These are phyloP conservation scores for Cosmorhoe ocellata DNA, from an alignment of 2,888 invertebrate genomes.

Conservation along the genomic window DNA sequence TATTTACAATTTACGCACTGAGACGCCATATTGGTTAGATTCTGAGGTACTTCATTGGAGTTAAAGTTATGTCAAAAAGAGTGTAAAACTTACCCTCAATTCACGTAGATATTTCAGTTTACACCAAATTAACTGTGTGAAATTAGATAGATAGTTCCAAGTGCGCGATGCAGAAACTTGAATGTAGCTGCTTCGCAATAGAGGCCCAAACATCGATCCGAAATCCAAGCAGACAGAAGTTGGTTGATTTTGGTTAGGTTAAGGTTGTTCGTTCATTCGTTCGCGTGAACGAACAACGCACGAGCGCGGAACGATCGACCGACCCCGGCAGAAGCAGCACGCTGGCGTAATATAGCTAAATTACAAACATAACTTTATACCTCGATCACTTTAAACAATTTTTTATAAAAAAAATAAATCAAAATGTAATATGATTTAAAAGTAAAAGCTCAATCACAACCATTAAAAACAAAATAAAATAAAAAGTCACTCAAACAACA, in stretches of 20 bases:
- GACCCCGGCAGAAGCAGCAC: slow-evolving; percentile 32
- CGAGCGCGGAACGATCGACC: slow-evolving; percentile 33
- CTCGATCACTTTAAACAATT: not conserved
- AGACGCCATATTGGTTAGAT: slow-evolving; percentile 81
- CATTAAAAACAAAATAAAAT: not conserved
- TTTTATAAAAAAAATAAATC: not conserved
- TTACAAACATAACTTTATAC: not conserved
- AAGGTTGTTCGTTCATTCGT: too few relatives aligned
- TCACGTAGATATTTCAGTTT: slow-evolving; percentile 82
- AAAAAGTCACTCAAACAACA: slow-evolving; percentile 30
- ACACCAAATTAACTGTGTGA: slow-evolving; percentile 84
- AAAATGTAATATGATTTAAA: slow-evolving; percentile 13
- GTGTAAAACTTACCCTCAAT: slow-evolving; percentile 71
- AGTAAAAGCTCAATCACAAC: slow-evolving; percentile 11
- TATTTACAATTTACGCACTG: slow-evolving; percentile 79
- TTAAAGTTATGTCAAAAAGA: slow-evolving; percentile 41
- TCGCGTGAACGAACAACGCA: slow-evolving; percentile 47
- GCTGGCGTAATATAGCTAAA: slow-evolving; percentile 46
- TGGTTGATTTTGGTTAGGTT: slow-evolving; percentile 37
- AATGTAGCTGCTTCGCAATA: slow-evolving; percentile 84
- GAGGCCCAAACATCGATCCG: slow-evolving; percentile 87
- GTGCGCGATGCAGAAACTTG: slow-evolving; percentile 86
- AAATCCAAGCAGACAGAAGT: slow-evolving; percentile 61
- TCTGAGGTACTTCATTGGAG: slow-evolving; percentile 64
- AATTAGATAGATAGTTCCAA: slow-evolving; percentile 85